Evolutionary conservation across 2,113 vertebrate genomes (phyloP).

Genomic region (Vimba vimba): DNA sequence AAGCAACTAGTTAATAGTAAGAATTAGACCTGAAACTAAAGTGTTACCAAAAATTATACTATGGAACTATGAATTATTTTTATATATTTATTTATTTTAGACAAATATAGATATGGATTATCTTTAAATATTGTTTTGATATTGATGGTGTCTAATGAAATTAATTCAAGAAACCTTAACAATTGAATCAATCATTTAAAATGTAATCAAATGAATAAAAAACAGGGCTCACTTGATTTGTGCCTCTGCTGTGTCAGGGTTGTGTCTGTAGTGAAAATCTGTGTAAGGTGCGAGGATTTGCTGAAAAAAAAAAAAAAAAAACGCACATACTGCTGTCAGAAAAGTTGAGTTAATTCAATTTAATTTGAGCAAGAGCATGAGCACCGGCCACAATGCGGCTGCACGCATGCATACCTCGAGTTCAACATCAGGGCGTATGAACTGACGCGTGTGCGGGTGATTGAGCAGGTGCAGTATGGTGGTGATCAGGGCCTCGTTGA

Average conservation of each 20-base stretch:
- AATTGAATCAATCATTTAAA: no score
- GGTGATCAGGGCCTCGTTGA: slow-evolving; percentile 89
- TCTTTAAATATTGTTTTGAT: no score
- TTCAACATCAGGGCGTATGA: slow-evolving; percentile 85
- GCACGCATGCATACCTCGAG: slow-evolving; percentile 78
- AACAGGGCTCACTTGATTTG: slow-evolving; percentile 83
- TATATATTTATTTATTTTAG: no score
- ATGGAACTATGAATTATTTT: no score
- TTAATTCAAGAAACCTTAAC: no score
- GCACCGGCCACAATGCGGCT: neutral
- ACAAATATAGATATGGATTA: no score
- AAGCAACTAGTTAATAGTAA: no score
- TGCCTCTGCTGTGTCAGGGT: slow-evolving; percentile 85
- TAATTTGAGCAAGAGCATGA: no score
- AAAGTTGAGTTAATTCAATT: neutral
- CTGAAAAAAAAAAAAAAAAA: slow-evolving; percentile 64
- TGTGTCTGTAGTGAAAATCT: slow-evolving; percentile 92
- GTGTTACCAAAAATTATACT: no score
- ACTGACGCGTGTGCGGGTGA: slow-evolving; percentile 87
- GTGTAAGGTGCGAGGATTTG: slow-evolving; percentile 90
- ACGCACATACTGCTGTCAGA: neutral
- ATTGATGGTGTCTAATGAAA: no score
- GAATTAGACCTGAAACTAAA: no score
- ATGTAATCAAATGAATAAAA: no score
- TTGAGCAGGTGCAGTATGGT: slow-evolving; percentile 90